phyloP scores from a whole-genome alignment of 64 coral and sea anemone species.

The Exaiptasia diaphana region DNA sequence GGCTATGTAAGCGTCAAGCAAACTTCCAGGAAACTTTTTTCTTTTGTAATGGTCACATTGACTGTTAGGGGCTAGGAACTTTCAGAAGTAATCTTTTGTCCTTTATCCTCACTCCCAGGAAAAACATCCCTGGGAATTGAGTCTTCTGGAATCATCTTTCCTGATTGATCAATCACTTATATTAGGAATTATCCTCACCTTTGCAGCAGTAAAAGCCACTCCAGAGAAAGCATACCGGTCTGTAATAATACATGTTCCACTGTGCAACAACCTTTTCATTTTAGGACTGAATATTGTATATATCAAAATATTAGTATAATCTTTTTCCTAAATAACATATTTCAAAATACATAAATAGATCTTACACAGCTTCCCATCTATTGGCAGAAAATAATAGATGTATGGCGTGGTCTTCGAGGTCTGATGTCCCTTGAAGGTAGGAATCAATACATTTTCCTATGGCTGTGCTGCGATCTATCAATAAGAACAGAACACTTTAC shows the following conservation, averaged over 20 bases:
- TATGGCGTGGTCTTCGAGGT: slow-evolving; percentile 95
- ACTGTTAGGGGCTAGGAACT: too few species aligned
- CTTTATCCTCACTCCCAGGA: too few species aligned
- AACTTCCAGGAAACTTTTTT: too few species aligned
- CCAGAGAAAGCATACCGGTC: slow-evolving; percentile 96
- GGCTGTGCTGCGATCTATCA: slow-evolving; percentile 81
- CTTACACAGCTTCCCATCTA: slow-evolving; percentile 95
- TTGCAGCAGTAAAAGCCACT: slow-evolving; percentile 97
- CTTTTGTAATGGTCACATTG: too few species aligned
- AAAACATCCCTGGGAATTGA: too few species aligned
- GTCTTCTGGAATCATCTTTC: too few species aligned
- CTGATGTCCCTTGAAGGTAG: slow-evolving; percentile 66
- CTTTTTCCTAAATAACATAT: background rate
- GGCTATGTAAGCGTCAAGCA: too few species aligned
- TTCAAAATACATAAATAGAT: background rate
- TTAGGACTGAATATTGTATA: slow-evolving; percentile 52
- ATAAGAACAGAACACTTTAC: background rate
- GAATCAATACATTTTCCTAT: slow-evolving; percentile 91
- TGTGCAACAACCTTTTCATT: slow-evolving; percentile 69
- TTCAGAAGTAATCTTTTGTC: too few species aligned
- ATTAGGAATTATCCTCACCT: too few species aligned
- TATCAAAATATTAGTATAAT: background rate
- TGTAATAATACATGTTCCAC: slow-evolving; percentile 68
- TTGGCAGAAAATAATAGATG: slow-evolving; percentile 96
- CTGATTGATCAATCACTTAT: too few species aligned